Evolutionary conservation across 2,888 invertebrate species (phyloP).

Genomic region (Melolontha melolontha): DNA sequence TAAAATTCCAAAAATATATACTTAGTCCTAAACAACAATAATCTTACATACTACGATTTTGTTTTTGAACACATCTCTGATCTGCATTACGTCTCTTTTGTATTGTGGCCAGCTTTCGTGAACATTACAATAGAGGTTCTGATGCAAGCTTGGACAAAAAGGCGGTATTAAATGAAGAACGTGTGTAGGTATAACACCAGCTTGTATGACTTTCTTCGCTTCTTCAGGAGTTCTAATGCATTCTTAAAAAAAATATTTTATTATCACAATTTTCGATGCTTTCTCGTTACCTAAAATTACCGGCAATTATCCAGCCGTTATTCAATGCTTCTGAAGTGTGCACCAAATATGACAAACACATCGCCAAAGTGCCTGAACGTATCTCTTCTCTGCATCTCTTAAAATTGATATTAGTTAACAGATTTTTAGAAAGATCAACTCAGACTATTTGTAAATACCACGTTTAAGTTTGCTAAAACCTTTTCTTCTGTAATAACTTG

Average conservation of each 20-base stretch:
- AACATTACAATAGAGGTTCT: conserved; percentile 61
- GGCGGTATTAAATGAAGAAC: conserved; percentile 66
- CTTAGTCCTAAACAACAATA: neutral
- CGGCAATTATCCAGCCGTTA: conserved; percentile 63
- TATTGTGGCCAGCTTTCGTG: conserved; percentile 59
- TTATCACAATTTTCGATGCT: neutral
- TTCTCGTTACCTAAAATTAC: conserved; percentile 50
- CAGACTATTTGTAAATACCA: conserved; percentile 7
- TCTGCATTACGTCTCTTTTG: conserved; percentile 58
- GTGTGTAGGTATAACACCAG: conserved; percentile 68
- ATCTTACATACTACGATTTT: conserved; percentile 56
- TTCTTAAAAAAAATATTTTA: conserved; percentile 54
- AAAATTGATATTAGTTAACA: neutral
- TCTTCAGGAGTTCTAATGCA: conserved; percentile 65
- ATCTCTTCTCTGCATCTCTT: conserved; percentile 39
- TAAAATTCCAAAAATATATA: too few relatives aligned
- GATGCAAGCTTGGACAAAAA: conserved; percentile 57
- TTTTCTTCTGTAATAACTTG: conserved; percentile 56
- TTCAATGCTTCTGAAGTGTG: conserved; percentile 58
- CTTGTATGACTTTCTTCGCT: conserved; percentile 64
- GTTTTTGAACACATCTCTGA: conserved; percentile 62
- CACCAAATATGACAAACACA: conserved; percentile 58
- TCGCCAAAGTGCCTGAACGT: conserved; percentile 54
- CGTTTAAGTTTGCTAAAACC: conserved; percentile 41
- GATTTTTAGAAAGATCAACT: too few relatives aligned